Evolutionary conservation across 35 echinoderm and acorn worm species (phyloP), one percentile per base, ranked within the genome.

Genomic region (Apostichopus californicus): DNA sequence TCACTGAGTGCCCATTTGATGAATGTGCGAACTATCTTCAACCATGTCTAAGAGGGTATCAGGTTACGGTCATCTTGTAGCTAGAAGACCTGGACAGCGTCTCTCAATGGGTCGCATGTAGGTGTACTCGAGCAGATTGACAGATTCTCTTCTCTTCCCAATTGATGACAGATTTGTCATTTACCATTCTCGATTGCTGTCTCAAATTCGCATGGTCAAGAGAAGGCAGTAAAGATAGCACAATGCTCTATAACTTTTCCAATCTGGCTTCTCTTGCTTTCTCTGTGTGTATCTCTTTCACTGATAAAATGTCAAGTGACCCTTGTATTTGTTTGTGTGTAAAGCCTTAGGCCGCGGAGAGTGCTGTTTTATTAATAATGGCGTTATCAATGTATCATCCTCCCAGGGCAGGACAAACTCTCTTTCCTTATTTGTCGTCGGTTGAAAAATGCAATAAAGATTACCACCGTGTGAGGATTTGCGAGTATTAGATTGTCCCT

Each of bases 121-220:
- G 79, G 20, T 28, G 14, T 52, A 54, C 25, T 52, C 6, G 14
- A 81, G 54, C 21, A 81, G 79, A 81, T 81, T 81, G 79, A 81
- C 25, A 81, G 54, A 13, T 8, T 81, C 15, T 14, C 34, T 54
- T 54, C 54, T 52, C 34, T 13, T 81, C 54, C 25, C 54, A 81
- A 25, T 81, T 81, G 79, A 52, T 54, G 54, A 26, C 12, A 81
- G 79, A 25, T 81, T 81, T 81, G 79, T 81, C 79, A 81, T 81
- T 46, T 81, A 14, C 79, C 52, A 28, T 34, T 46, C 24, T 21
- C 25, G 5, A 9, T 25, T 54, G 54, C 79, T 4, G 64, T 81
- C 79, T 81, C 79, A 81, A 81, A 81, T 81, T 81, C 8, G 79
- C 24, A 52, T 81, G 25, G 54, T 81, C 54, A 52, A 81, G 79